Percentiles rank a stretch among this genome's conserved stretches.
Evolutionary conservation across 2,888 invertebrate species (phyloP).

Genomic region (Oscheius myriophilus): DNA sequence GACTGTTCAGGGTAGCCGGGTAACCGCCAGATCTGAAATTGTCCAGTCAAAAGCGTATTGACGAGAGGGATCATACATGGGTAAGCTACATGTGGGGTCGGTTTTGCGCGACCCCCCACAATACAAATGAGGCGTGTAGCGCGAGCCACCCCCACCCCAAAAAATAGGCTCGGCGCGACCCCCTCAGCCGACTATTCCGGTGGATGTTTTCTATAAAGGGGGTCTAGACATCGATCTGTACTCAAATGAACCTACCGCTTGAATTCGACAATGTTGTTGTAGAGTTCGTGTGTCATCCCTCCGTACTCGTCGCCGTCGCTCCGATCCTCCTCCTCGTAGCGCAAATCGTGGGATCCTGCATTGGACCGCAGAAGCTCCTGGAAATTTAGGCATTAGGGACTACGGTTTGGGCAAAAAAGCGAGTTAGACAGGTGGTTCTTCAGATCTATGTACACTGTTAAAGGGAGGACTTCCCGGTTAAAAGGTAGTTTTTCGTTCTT

Average conservation of each 20-base stretch:
- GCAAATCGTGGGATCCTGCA: slow-evolving; percentile 35
- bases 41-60: not conserved
- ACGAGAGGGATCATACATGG: not conserved
- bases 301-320: slow-evolving; percentile 43
- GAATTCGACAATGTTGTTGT: slow-evolving; percentile 51
- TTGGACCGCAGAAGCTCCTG: slow-evolving; percentile 33
- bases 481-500: too few relatives aligned
- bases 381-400: slow-evolving; percentile 4
- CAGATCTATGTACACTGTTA: too few relatives aligned
- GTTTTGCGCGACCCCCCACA: too few relatives aligned
- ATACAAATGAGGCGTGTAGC: too few relatives aligned
- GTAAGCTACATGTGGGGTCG: too few relatives aligned
- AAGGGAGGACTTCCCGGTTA: too few relatives aligned
- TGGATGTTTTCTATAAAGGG: too few relatives aligned
- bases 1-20: slow-evolving; percentile 35
- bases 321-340: slow-evolving; percentile 36
- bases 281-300: slow-evolving; percentile 49
- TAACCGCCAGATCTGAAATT: slow-evolving; percentile 30
- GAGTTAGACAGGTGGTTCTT: too few relatives aligned
- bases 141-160: too few relatives aligned
- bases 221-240: too few relatives aligned
- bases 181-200: too few relatives aligned
- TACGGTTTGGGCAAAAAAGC: not conserved
- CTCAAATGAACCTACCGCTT: slow-evolving; percentile 35
- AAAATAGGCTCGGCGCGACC: too few relatives aligned